Percentiles rank a stretch among this genome's conserved stretches.
phyloP scores from a whole-genome alignment of 2,113 vertebrate genomes.

The Ochotona princeps region DNA sequence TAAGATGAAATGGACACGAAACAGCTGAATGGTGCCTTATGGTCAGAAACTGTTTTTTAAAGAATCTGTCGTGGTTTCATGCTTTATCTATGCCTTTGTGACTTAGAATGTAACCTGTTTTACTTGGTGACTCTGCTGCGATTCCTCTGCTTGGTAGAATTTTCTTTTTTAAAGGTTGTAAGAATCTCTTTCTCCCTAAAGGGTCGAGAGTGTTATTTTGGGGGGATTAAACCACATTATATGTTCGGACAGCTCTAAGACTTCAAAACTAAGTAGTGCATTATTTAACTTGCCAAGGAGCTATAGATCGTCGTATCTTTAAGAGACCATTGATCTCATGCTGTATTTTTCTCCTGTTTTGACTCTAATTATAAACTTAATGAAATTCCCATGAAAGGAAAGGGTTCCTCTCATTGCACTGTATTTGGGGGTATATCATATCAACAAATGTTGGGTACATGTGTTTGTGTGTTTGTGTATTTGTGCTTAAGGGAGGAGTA shows the following conservation, averaged over 20 bases:
- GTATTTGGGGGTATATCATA: neutral
- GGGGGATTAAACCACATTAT: slow-evolving; percentile 15
- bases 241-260: neutral
- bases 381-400: neutral
- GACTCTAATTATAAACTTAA: neutral
- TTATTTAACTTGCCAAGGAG: neutral
- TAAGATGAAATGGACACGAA: no score
- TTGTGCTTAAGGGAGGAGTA: fast-evolving
- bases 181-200: no score
- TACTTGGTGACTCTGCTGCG: no score
- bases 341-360: neutral
- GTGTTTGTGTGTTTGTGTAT: neutral
- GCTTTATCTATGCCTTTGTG: no score
- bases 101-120: no score
- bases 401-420: neutral
- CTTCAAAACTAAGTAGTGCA: slow-evolving; percentile 15
- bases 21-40: no score
- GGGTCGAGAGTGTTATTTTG: no score
- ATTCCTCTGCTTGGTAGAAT: no score
- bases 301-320: no score
- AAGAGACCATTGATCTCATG: neutral
- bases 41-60: no score
- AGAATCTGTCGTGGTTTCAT: no score
- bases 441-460: neutral
- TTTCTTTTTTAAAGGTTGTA: no score